Conservation (phyloP, 2,797 vertebrate species). For the Emydoidea blandingii region DNA sequence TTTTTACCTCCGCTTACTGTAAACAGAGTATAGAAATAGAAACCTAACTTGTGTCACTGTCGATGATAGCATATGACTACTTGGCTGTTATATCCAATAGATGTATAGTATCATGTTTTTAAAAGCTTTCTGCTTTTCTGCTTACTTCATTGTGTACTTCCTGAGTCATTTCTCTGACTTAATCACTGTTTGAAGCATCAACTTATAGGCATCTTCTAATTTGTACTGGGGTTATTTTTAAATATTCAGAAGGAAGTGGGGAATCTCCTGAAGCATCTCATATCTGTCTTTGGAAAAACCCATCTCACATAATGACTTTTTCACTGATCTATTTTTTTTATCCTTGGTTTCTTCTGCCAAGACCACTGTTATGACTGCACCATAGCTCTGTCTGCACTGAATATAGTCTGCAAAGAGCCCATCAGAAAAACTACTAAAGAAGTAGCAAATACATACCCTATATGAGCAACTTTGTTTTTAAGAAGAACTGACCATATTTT, state of each 20-base stretch:
- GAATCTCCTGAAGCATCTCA: not conserved
- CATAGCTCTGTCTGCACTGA: not conserved
- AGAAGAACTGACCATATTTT: not conserved
- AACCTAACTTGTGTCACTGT: constrained; percentile 37
- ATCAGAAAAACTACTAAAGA: not conserved
- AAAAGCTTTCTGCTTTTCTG: constrained; percentile 22
- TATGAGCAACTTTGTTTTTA: not conserved
- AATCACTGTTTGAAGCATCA: not conserved
- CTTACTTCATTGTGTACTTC: not conserved
- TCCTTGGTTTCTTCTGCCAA: not conserved
- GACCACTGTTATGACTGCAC: not conserved
- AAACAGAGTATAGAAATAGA: constrained; percentile 64
- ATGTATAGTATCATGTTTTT: not conserved
- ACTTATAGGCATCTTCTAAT: not conserved
- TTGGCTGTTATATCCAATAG: not conserved
- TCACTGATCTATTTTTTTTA: not conserved
- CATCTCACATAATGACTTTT: not conserved
- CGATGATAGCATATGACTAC: not conserved
- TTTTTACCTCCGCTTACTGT: constrained; percentile 29
- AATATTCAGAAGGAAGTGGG: not conserved
- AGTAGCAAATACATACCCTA: not conserved
- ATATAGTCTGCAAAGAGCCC: not conserved
- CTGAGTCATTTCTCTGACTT: not conserved
- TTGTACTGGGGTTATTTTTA: not conserved
- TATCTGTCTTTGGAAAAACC: not conserved